Base-by-base conservation (phyloP, 2,888 invertebrate genomes). In the Agrochola litura region DNA sequence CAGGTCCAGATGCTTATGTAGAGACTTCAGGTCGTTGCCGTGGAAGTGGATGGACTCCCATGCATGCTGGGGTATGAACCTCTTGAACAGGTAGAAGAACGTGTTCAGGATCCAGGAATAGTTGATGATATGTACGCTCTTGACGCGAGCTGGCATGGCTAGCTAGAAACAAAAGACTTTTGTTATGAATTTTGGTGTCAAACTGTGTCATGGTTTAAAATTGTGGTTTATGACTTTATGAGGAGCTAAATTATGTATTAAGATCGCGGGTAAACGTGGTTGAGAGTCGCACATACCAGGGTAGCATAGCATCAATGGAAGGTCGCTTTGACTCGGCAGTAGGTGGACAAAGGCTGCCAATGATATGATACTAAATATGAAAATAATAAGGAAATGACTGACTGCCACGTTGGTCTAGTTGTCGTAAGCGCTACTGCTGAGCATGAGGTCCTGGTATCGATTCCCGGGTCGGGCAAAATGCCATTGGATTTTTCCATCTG, bases 71-170 rank as follows among this genome's bases (percentile, higher is more conserved):
- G 98, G 97, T 46, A 98, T 96, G 83, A 98, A 97, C 8, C 98
- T 97, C 89, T 98, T 98, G 94, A 98, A 98, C 54, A 98, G 96
- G 81, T 97, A 97, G 91, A 98, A 98, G 84, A 98, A 97, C 3
- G 98, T 97, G 92, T 98, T 98, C 87, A 98, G 97, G 2, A 98
- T 95, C 98, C 98, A 98, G 37, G 98, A 98, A 93, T 98, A 98
- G 93, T 98, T 98, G 54, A 98, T 97, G 79, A 98, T 97, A 94
- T 98, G 98, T 71, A 98, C 97, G 0, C 97, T 97, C 52, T 97
- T 96, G 0, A 98, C 95, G 60, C 97, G 97, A 87, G 97, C 96
- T 0, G 98, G 98, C 87, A 97, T 97, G 22, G 98, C 97, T 0
- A 97, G 95, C 98, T 98, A 91, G 6, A 25, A 83, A 77, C 5